These are phyloP conservation scores for Sarcophaga subvicina DNA, from an alignment of 2,888 invertebrate genomes.

Conservation along the genomic window DNA sequence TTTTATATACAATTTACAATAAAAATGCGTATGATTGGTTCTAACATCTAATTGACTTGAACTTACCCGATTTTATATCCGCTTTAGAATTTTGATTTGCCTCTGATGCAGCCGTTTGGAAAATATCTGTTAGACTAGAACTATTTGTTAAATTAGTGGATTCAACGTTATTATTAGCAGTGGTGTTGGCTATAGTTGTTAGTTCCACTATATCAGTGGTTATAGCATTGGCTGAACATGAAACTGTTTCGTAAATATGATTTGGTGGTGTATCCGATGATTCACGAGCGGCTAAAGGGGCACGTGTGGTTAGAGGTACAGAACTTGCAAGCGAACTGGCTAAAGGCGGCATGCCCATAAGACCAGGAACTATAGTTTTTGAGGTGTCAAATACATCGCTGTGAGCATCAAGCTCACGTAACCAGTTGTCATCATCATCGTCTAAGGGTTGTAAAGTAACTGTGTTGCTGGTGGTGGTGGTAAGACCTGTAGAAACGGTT, in stretches of 20 bases:
- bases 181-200: conserved; percentile 55
- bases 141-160: conserved; percentile 55
- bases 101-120: conserved; percentile 54
- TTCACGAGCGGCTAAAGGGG: conserved; percentile 76
- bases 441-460: conserved; percentile 68
- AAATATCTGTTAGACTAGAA: conserved; percentile 63
- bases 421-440: conserved; percentile 77
- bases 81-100: conserved; percentile 69
- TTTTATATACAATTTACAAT: not conserved
- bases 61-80: conserved; percentile 77
- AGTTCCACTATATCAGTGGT: conserved; percentile 55
- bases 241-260: conserved; percentile 71
- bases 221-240: conserved; percentile 59
- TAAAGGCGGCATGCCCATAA: conserved; percentile 68
- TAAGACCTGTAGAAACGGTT: conserved; percentile 37
- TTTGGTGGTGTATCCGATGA: conserved; percentile 76
- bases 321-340: conserved; percentile 59
- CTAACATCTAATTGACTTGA: not conserved
- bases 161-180: conserved; percentile 34
- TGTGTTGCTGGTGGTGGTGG: not conserved
- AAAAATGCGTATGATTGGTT: not conserved
- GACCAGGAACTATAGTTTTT: conserved; percentile 71
- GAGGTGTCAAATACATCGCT: conserved; percentile 80
- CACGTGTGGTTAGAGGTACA: conserved; percentile 72
- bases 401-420: conserved; percentile 78